Percentiles rank a stretch among this genome's conserved stretches.
These are phyloP conservation scores for Pseudococcus jackbeardsleyi DNA, from an alignment of 2,888 invertebrate species.

Conservation along the genomic window DNA sequence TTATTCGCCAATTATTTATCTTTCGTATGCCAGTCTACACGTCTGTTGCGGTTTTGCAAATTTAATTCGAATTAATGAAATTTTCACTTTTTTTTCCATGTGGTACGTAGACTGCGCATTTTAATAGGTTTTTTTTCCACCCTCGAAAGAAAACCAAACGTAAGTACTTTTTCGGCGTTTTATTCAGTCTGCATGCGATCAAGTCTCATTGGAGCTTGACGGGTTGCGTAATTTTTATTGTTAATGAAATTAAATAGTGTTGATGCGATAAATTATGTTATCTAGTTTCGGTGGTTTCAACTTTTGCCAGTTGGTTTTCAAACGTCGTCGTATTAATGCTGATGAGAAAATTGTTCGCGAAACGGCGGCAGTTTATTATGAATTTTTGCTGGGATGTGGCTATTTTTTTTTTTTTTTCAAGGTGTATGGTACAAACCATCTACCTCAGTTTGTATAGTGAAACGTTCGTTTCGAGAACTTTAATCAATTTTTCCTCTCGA, in stretches of 20 bases:
- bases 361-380: neutral
- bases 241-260: constrained; percentile 10
- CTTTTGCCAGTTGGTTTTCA: neutral
- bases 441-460: too few species aligned
- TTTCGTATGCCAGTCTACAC: neutral
- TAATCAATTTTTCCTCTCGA: too few species aligned
- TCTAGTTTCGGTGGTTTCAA: constrained; percentile 1
- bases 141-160: neutral
- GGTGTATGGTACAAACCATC: neutral
- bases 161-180: neutral
- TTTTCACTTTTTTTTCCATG: neutral
- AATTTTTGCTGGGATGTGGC: too few species aligned
- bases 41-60: neutral
- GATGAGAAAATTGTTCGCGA: neutral
- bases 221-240: constrained; percentile 3
- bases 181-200: constrained; percentile 13
- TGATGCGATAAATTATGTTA: constrained; percentile 14
- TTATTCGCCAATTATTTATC: neutral
- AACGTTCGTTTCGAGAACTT: too few species aligned
- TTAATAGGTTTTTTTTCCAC: neutral
- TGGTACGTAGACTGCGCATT: neutral
- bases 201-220: neutral
- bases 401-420: neutral
- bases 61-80: constrained; percentile 9
- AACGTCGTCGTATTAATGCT: neutral